Evolutionary conservation across 2,888 invertebrate genomes (phyloP).

Genomic region (Cheilosia variabilis): DNA sequence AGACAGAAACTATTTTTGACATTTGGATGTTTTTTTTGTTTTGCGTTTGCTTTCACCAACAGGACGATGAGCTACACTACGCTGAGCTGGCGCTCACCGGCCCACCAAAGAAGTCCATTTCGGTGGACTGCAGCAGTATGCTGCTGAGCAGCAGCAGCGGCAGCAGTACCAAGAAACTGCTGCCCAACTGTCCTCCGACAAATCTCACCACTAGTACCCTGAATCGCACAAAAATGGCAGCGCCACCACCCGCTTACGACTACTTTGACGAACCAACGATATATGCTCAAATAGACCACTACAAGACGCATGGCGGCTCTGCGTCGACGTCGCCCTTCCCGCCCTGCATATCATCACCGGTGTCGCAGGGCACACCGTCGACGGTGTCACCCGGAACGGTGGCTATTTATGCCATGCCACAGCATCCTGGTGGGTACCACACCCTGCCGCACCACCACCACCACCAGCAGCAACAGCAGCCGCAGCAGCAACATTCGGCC

Average conservation of each 20-base stretch:
- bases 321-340: conserved; percentile 82
- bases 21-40: background rate
- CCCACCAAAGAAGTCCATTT: conserved; percentile 78
- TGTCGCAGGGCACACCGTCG: conserved; percentile 82
- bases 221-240: conserved; percentile 80
- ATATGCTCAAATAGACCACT: conserved; percentile 90
- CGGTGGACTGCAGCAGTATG: conserved; percentile 78
- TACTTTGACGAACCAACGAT: conserved; percentile 88
- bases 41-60: background rate
- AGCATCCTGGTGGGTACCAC: conserved; percentile 83
- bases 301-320: conserved; percentile 83
- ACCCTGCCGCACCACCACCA: conserved; percentile 83
- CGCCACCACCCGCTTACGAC: conserved; percentile 82
- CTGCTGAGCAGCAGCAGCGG: conserved; percentile 77
- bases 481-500: conserved; percentile 78
- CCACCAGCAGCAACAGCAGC: conserved; percentile 78
- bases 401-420: conserved; percentile 83
- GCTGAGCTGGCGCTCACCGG: conserved; percentile 82
- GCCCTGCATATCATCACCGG: conserved; percentile 83
- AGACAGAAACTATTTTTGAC: conserved; percentile 9
- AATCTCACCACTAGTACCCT: conserved; percentile 80
- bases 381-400: conserved; percentile 83
- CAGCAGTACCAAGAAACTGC: conserved; percentile 80
- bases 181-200: conserved; percentile 79
- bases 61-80: conserved; percentile 83